These are phyloP conservation scores for Myripristis murdjan DNA, from an alignment of 2,797 vertebrate species.

Conservation along the genomic window DNA sequence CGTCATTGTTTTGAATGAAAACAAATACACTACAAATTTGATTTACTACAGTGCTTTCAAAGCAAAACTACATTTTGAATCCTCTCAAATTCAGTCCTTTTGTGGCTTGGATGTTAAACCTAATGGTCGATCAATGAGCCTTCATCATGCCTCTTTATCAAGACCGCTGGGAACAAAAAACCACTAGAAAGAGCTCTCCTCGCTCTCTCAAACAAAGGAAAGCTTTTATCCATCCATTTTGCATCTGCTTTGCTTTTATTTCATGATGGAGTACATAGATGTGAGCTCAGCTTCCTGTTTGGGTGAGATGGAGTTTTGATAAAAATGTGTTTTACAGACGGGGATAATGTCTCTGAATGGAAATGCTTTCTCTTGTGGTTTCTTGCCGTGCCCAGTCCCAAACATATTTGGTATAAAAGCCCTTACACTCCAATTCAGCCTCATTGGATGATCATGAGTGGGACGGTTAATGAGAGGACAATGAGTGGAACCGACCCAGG, in stretches of 20 bases:
- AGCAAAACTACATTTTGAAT: constrained; percentile 57
- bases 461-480: constrained; percentile 24
- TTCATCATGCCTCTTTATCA: constrained; percentile 64
- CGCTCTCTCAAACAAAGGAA: constrained; percentile 55
- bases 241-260: constrained; percentile 67
- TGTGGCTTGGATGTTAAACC: constrained; percentile 59
- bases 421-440: constrained; percentile 13
- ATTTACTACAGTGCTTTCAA: constrained; percentile 63
- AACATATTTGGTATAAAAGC: constrained; percentile 49
- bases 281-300: constrained; percentile 62
- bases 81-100: constrained; percentile 49
- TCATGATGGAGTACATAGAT: constrained; percentile 42
- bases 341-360: constrained; percentile 50
- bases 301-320: constrained; percentile 56
- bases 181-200: constrained; percentile 62
- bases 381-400: neutral
- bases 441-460: constrained; percentile 50
- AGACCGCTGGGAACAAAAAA: constrained; percentile 49
- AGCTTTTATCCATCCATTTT: constrained; percentile 69
- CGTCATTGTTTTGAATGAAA: constrained; percentile 49
- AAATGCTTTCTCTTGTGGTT: constrained; percentile 43
- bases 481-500: constrained; percentile 28
- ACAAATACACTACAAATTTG: constrained; percentile 57
- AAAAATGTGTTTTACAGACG: constrained; percentile 57
- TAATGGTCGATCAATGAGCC: constrained; percentile 65